Evolutionary conservation across 2,797 vertebrate species (phyloP), one percentile per base, ranked within the genome.

Genomic region (Lepilemur septentrionalis): DNA sequence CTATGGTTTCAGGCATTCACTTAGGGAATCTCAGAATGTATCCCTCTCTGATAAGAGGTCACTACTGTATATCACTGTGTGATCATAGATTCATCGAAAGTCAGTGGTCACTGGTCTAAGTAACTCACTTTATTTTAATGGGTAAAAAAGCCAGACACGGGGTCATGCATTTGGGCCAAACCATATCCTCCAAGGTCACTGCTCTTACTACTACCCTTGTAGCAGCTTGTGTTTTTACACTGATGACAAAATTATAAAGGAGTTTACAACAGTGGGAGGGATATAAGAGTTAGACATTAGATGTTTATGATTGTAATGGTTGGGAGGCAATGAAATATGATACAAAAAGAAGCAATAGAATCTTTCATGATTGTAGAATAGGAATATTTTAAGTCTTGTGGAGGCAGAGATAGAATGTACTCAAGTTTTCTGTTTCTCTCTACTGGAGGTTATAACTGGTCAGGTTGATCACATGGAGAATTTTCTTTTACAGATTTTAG

Each of bases 401-500:
- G n/a, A 59, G 32, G 8, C 11, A 52, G 22, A 80, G 22, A 57
- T 65, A 32, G 61, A 89, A 96, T 61, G 50, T 2, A 48, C 63
- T 94, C 15, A 28, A 22, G 38, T 9, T 25, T 92, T 59, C 75
- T 86, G 81, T 69, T 83, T 61, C 12, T 80, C 10, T 41, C 23
- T 89, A 8, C 52, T 73, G 38, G 22, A 25, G 11, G 5, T 83
- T 76, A 57, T 50, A 83, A 84, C n/a, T 57, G n/a, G 76, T 69
- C 6, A 63, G 65, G 23, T 75, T 82, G 80, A 63, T 92, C 67
- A 86, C 73, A 43, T 72, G 63, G 23, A 55, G 35, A 70, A 91
- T 96, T 84, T 73, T 87, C 95, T 12, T 91, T 69, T 95, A 1
- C 10, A 87, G 63, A 92, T 46, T 28, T 85, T 46, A 79, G 41